Base-by-base conservation (phyloP, 92 coral and sea anemone genomes). In the Diadumene lineata region DNA sequence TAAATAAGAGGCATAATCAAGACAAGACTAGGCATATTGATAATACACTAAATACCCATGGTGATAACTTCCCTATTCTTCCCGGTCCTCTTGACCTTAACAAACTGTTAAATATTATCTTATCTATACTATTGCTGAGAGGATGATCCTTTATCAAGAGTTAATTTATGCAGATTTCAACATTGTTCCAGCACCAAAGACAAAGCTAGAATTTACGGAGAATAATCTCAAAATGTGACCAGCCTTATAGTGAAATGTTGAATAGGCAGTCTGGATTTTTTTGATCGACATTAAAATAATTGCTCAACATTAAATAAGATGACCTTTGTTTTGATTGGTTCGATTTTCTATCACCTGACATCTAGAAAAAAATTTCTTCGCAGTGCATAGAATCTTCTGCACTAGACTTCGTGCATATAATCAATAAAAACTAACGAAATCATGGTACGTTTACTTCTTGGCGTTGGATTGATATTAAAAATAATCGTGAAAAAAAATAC, bases 281-380 rank as follows among this genome's bases (percentile, higher is more conserved):
- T 1, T 1, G 43, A 11, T 28, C 13, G 38, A 62, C 68, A 62
- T 32, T 27, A 17, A 0, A 9, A 28, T 29, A 62, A 62, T 62
- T 28, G 68, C 7, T 31, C 34, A 18, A 56, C 71, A 22, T 22
- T n/a, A 43, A 28, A n/a, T 43, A 18, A 38, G 68, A 23, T 63
- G 34, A 57, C 56, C 56, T 73, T 55, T 58, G 16, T 13, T 32
- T 16, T 50, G 74, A 72, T 62, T 72, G 79, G 78, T 64, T 43
- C 43, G 25, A 16, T 26, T 32, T 11, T 23, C 43, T 26, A 53
- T 80, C 77, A 72, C 77, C 78, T 67, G 67, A 66, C 50, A 18
- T 4, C 19, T 11, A n/a, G n/a, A n/a, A 16, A 17, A 34, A 62
- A 3, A 28, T 28, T 62, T 62, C 22, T 62, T 1, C 27, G 68